Base-by-base conservation (phyloP, 30 jellyfish, hydroid and myxozoan species). In the Sanderia malayensis region DNA sequence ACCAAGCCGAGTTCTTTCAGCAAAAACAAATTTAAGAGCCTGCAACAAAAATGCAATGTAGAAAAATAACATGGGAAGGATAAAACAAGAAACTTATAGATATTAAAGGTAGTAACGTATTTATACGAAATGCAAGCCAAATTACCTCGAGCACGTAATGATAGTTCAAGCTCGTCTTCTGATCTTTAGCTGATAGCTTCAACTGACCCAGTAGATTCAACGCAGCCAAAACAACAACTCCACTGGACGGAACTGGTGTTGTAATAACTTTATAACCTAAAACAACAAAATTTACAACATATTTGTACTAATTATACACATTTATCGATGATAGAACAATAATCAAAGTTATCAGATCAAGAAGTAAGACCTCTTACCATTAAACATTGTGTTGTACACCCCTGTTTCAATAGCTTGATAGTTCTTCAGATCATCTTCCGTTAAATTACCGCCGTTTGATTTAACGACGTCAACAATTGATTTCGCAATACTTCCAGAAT, bases 161-260 rank as follows among this genome's bases (percentile, higher is more conserved):
- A 49, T 55, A 82, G 49, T 72, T 63, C 57, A 59, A 45, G 25
- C 83, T 11, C 25, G 52, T 52, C 55, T 34, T 31, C 52, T 46
- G 71, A 25, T 63, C 87, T 15, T 31, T 70, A 17, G 57, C 33
- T 10, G 77, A 20, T 53, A 84, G 20, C 6, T 75, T 55, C 26
- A 84, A 37, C 27, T 68, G 84, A 28, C 47, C 34, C 21, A 84
- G 2, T 10, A 73, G 74, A 17, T 73, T 73, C 80, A 84, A 29
- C 6, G 89, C 95, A 7, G 86, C 81, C 21, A 84, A 58, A 0
- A 74, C 89, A 29, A 84, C 76, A 24, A 64, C 74, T 0, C 95
- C 95, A 52, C 95, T 74, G 31, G 95, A 84, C 4, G 95, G 95
- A 7, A 80, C 62, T 11, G 85, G 79, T 17, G 95, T 59, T 84